Evolutionary conservation across 2,113 vertebrate genomes (phyloP), one percentile per base, ranked within the genome.

Genomic region (Hoplias malabaricus): DNA sequence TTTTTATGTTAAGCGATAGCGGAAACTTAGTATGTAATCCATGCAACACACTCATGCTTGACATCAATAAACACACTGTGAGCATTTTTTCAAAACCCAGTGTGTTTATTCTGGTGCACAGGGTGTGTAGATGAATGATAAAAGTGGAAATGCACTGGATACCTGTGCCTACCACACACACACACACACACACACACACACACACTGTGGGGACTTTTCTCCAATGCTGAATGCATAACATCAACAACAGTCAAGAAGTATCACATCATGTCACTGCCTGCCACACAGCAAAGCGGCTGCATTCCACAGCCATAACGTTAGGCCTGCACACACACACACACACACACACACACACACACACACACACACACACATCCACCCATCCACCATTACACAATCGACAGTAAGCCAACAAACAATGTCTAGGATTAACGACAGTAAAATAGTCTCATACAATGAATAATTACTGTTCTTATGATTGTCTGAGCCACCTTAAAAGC

Each of bases 61-160:
- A 90, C 87, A 85, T 85, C 88, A 89, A 89, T 86, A 92, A 92
- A 91, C 88, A 87, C 0, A 38, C 77, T 21, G 65, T 74, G 73
- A 82, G 81, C 78, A 83, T 87, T 89, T 93, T 87, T 89, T 93
- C 85, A 91, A 92, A 90, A 84, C 56, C 19, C 16, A 38, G 33
- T 82, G 43, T 69, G 56, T 80, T 83, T 82, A 83, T 74, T 25
- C 73, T 19, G 80, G 80, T 83, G 84, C 80, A 74, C 75, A 65
- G 85, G 80, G 85, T 80, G 80, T 70, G 48, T 62, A 27, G 84
- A 90, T 87, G 67, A 77, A 78, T 86, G 87, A 92, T 91, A 90
- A 82, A 81, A 73, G 87, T 65, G 68, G 75, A 82, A 86, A 85
- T 46, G 75, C 19, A 19, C 68, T 7, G 71, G 66, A 63, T 75